A percentile compares a stretch with the other conserved stretches of the same genome.
Evolutionary conservation across 2,888 invertebrate species (phyloP).

Genomic region (Metallyticus violacea): DNA sequence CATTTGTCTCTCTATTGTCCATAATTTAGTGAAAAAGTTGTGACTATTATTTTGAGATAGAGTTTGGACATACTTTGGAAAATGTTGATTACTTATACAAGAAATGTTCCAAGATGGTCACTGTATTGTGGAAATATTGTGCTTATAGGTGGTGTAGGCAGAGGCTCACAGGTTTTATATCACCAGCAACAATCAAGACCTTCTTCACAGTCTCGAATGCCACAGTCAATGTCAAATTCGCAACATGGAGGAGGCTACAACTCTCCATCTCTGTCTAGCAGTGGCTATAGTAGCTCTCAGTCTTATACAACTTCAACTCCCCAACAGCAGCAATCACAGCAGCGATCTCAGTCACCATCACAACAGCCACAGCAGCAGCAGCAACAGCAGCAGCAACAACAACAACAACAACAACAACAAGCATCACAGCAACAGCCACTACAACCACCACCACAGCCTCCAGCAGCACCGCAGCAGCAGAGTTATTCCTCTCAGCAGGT

Average conservation of each 20-base stretch:
- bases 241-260: not conserved
- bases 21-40: too few relatives aligned
- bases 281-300: not conserved
- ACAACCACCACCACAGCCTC: not conserved
- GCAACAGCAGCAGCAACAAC: not conserved
- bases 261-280: not conserved
- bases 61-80: too few relatives aligned
- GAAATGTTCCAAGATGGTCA: too few relatives aligned
- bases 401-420: not conserved
- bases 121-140: not conserved
- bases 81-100: too few relatives aligned
- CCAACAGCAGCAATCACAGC: not conserved
- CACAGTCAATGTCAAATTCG: not conserved
- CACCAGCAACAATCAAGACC: conserved; percentile 23
- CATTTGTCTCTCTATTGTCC: too few relatives aligned
- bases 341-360: too few relatives aligned
- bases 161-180: conserved; percentile 27
- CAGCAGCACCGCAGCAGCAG: not conserved
- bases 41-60: too few relatives aligned
- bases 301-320: conserved; percentile 11
- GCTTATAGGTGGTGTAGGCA: not conserved
- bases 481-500: not conserved
- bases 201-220: not conserved
- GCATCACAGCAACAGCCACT: too few relatives aligned
- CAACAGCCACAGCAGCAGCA: not conserved